These are phyloP conservation scores for Girardia tigrina DNA, from an alignment of 2,888 invertebrate species.

Conservation along the genomic window DNA sequence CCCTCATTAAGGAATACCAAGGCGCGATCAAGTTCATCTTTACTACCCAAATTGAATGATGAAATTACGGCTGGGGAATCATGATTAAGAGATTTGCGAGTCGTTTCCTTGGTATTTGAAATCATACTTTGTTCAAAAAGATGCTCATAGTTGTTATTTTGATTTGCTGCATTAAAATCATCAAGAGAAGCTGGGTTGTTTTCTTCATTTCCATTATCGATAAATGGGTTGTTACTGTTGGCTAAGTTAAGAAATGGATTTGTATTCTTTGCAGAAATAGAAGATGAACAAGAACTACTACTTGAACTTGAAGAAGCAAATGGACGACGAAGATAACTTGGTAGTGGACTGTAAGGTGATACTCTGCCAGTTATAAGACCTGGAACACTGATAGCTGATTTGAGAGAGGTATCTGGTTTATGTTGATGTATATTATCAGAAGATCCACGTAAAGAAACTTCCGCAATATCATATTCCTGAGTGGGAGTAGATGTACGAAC, in stretches of 20 bases:
- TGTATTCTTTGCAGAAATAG: neutral
- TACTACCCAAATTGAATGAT: neutral
- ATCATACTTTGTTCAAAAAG: slow-evolving; percentile 12
- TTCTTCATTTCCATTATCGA: neutral
- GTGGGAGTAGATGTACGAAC: neutral
- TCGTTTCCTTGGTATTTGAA: neutral
- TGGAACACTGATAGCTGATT: neutral
- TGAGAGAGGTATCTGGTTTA: neutral
- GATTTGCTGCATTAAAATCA: neutral
- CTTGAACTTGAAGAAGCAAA: slow-evolving; percentile 9
- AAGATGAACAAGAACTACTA: neutral
- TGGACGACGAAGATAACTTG: neutral
- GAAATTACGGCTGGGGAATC: neutral
- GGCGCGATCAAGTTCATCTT: neutral
- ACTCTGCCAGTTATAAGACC: neutral
- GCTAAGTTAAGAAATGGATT: neutral
- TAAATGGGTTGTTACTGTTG: neutral
- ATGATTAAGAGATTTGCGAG: neutral
- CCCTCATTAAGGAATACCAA: neutral
- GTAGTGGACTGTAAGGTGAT: slow-evolving; percentile 7
- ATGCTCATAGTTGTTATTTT: slow-evolving; percentile 6
- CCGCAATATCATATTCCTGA: neutral
- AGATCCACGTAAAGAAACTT: neutral
- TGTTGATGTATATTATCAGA: slow-evolving; percentile 1
- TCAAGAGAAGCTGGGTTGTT: neutral